Percentiles rank a stretch among this genome's conserved stretches.
Conservation (phyloP, 2,113 vertebrate species). For the Takifugu bimaculatus region DNA sequence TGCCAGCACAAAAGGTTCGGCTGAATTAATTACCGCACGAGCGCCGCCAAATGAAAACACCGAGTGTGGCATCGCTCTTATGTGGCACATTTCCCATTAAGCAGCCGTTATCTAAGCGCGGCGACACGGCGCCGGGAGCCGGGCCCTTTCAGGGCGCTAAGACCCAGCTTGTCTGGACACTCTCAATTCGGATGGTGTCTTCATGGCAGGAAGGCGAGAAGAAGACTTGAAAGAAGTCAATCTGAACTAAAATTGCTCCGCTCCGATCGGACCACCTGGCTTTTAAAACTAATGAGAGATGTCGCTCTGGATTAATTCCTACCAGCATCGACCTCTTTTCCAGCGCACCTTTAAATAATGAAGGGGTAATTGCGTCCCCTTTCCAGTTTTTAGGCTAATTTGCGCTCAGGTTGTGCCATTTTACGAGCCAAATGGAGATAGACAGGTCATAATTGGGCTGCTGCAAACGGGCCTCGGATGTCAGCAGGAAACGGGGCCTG, state of each 20-base stretch:
- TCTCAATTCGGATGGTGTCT: no score
- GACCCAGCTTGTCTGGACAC: background rate
- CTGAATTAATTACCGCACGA: constrained; percentile 79
- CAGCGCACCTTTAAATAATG: background rate
- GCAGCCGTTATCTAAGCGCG: constrained; percentile 68
- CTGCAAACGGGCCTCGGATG: no score
- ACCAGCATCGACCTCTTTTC: background rate
- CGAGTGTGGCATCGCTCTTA: constrained; percentile 68
- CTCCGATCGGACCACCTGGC: background rate
- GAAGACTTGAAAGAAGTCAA: no score
- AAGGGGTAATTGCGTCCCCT: background rate
- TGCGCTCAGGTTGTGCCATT: background rate
- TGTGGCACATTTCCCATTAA: constrained; percentile 71
- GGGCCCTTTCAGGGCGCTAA: background rate
- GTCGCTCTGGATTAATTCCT: background rate
- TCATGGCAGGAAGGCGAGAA: no score
- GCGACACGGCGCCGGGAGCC: constrained; percentile 25
- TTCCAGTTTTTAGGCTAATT: background rate
- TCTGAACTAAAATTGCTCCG: background rate
- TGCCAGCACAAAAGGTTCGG: constrained; percentile 73
- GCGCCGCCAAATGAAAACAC: constrained; percentile 73
- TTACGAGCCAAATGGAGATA: constrained; percentile 31
- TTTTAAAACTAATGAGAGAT: background rate
- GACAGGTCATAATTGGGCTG: background rate
- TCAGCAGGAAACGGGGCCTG: no score